A percentile compares a stretch with the other conserved stretches of the same genome.
These are phyloP conservation scores for Odontamblyopus lacepedii DNA, from an alignment of 2,797 vertebrate genomes.

Conservation along the genomic window DNA sequence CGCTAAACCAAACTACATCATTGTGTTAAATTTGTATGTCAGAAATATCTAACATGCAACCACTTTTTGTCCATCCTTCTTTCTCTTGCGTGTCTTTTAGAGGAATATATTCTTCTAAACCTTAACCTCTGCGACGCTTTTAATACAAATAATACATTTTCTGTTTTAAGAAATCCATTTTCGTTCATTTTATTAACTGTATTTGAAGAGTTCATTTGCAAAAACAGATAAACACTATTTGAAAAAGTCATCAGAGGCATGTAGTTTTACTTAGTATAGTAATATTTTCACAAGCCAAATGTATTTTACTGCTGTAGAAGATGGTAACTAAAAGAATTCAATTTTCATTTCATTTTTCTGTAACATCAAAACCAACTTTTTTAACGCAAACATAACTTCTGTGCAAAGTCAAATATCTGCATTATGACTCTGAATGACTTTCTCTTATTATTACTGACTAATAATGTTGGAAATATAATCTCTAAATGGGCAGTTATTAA, in stretches of 20 bases:
- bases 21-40: neutral
- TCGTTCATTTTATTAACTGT: neutral
- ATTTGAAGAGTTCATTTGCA: neutral
- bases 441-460: constrained; percentile 25
- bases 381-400: neutral
- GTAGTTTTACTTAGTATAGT: too few species aligned
- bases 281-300: too few species aligned
- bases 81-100: neutral
- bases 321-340: too few species aligned
- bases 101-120: too few species aligned
- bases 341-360: neutral
- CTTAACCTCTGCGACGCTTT: neutral
- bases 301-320: too few species aligned
- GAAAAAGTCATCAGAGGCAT: too few species aligned
- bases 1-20: neutral
- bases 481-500: constrained; percentile 2
- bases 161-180: neutral
- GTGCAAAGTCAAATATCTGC: neutral
- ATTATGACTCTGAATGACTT: neutral
- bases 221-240: too few species aligned
- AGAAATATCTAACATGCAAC: neutral
- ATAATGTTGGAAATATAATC: constrained; percentile 17
- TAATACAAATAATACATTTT: neutral
- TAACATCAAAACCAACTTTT: neutral
- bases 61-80: too few species aligned